A percentile compares a stretch with the other conserved stretches of the same genome.
phyloP scores from a whole-genome alignment of 2,888 invertebrate species.

The Drosophila pseudotakahashii region DNA sequence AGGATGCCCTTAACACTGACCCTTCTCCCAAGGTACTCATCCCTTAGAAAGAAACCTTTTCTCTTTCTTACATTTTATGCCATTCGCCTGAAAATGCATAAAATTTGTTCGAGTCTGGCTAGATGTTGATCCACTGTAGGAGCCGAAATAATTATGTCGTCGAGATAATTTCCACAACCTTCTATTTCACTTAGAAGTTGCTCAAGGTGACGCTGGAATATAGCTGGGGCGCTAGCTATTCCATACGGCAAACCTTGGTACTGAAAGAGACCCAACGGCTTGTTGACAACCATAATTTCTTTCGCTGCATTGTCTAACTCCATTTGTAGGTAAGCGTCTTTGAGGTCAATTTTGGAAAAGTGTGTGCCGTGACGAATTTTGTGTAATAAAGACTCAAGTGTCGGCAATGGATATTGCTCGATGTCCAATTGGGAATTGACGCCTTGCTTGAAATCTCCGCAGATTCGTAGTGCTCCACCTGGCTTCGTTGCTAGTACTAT shows the following conservation, averaged over 20 bases:
- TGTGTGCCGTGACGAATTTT: conserved; percentile 10
- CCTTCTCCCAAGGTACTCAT: too few relatives aligned
- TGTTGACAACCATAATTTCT: conserved; percentile 18
- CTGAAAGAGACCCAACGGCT: not conserved
- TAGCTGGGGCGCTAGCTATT: not conserved
- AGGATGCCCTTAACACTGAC: too few relatives aligned
- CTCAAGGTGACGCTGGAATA: not conserved
- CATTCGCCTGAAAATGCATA: not conserved
- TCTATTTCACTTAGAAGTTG: conserved; percentile 1
- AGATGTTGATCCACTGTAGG: too few relatives aligned
- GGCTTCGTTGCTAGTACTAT: conserved; percentile 10
- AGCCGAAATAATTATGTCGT: not conserved
- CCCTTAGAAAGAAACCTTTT: not conserved
- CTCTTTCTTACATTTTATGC: not conserved
- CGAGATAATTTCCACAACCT: not conserved
- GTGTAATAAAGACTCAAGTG: conserved; percentile 4
- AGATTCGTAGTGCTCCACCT: conserved; percentile 3
- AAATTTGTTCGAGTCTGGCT: too few relatives aligned
- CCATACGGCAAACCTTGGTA: not conserved
- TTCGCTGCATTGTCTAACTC: conserved; percentile 5
- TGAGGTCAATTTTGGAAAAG: conserved; percentile 18
- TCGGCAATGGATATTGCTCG: conserved; percentile 10
- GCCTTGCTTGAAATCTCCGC: not conserved
- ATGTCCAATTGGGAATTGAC: conserved; percentile 5
- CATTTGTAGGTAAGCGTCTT: conserved; percentile 18